Percentiles rank a stretch among this genome's conserved stretches.
These are phyloP conservation scores for Micropoecilia bifurca DNA, from an alignment of 2,797 vertebrate genomes.

Conservation along the genomic window DNA sequence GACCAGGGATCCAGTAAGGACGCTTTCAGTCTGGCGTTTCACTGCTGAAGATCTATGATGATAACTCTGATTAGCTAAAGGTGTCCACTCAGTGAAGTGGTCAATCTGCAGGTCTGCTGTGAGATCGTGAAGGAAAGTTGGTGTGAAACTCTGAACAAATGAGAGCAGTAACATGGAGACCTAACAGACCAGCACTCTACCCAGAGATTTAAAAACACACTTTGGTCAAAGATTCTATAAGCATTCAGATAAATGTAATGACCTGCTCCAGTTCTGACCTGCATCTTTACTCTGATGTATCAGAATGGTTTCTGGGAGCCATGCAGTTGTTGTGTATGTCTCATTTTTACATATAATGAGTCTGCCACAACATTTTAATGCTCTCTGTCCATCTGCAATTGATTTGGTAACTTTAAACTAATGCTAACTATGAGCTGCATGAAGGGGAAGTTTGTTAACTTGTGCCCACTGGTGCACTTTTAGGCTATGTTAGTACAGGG, in stretches of 20 bases:
- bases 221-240: neutral
- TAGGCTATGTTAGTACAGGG: too few relatives aligned
- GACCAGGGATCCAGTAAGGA: conserved; percentile 86
- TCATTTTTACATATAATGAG: neutral
- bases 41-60: neutral
- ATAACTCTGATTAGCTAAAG: too few relatives aligned
- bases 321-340: neutral
- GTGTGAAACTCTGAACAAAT: neutral
- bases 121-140: neutral
- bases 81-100: neutral
- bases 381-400: neutral
- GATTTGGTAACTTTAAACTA: neutral
- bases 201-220: neutral
- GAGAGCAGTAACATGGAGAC: neutral
- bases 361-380: neutral
- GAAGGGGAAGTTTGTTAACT: neutral
- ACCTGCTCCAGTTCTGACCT: neutral
- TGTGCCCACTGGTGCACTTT: neutral
- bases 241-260: neutral
- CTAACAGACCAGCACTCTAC: neutral
- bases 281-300: neutral
- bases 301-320: neutral
- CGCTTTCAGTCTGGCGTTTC: neutral
- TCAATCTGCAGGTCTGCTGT: neutral
- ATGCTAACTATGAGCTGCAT: neutral